phyloP scores from a whole-genome alignment of 2,113 vertebrate genomes.

The Australoheros scitulus region DNA sequence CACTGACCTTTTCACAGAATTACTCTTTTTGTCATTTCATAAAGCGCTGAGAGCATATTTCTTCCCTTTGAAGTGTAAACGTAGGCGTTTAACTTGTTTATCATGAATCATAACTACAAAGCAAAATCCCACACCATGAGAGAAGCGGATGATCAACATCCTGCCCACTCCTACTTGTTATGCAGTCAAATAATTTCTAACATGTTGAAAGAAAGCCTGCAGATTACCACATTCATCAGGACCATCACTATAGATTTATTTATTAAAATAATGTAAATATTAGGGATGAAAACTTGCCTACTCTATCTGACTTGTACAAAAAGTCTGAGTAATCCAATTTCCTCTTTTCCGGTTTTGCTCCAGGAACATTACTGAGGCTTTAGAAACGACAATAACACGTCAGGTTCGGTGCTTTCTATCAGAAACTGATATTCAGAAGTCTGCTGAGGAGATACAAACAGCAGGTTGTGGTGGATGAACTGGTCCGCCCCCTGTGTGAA shows the following conservation, averaged over 20 bases:
- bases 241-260: background rate
- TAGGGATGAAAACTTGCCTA: background rate
- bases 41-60: background rate
- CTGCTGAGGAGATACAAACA: background rate
- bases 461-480: background rate
- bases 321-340: background rate
- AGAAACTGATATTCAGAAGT: background rate
- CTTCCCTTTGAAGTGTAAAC: background rate
- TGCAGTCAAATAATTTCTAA: background rate
- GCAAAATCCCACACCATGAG: background rate
- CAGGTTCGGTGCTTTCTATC: background rate
- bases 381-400: background rate
- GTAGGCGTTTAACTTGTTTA: background rate
- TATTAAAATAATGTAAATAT: rapidly evolving
- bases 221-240: background rate
- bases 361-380: background rate
- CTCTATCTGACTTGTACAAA: background rate
- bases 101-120: slow-evolving; percentile 7
- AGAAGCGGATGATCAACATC: background rate
- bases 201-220: background rate
- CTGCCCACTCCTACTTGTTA: background rate
- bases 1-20: background rate
- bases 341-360: background rate
- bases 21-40: background rate
- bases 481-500: background rate